Percentiles rank a stretch among this genome's conserved stretches.
These are phyloP conservation scores for Dipus sagitta DNA, from an alignment of 2,797 vertebrate genomes.

Conservation along the genomic window DNA sequence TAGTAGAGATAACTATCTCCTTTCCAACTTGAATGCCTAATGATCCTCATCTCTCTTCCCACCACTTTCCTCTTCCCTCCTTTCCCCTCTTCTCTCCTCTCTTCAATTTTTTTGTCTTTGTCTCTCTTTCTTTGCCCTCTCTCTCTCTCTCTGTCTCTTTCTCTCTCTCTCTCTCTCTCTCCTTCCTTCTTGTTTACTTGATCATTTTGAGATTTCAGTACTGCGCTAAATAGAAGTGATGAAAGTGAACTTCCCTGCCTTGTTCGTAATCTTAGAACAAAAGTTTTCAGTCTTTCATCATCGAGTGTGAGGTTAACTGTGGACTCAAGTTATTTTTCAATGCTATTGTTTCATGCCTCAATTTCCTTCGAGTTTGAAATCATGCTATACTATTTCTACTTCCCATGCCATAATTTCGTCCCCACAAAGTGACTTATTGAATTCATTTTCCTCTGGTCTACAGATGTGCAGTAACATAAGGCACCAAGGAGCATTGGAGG, in stretches of 20 bases:
- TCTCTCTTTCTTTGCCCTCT: too few relatives aligned
- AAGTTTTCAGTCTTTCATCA: slow-evolving; percentile 2
- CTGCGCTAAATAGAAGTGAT: neutral
- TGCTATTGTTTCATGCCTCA: slow-evolving; percentile 41
- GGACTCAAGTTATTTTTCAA: slow-evolving; percentile 27
- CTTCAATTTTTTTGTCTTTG: neutral
- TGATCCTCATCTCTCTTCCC: neutral
- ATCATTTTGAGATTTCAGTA: neutral
- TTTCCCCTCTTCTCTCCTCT: neutral
- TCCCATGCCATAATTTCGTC: neutral
- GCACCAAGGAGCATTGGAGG: neutral
- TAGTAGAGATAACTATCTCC: neutral
- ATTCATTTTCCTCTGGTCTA: neutral
- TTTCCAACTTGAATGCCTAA: neutral
- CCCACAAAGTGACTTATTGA: neutral
- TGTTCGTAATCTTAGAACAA: neutral
- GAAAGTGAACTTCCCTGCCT: neutral
- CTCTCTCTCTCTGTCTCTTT: neutral
- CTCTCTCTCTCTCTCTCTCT: neutral
- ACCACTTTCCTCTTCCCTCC: too few relatives aligned
- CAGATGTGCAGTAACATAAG: neutral
- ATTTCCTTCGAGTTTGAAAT: slow-evolving; percentile 38
- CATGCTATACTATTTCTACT: neutral
- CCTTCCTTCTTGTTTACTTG: neutral
- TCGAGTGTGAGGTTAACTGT: neutral